These are phyloP conservation scores for Tenthredo livida DNA, from an alignment of 2,888 invertebrate species.

Conservation along the genomic window DNA sequence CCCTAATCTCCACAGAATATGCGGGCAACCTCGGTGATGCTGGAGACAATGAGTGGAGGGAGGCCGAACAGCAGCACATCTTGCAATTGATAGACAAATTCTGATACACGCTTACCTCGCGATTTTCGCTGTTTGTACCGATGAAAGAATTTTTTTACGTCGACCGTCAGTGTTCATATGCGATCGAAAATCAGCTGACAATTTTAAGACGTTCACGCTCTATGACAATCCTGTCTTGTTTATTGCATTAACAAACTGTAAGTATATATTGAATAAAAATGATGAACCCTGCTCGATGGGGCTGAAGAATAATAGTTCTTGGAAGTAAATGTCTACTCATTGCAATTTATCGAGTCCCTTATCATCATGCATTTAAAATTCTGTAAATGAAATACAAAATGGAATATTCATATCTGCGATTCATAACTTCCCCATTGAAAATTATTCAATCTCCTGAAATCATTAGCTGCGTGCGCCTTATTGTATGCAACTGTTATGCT, in stretches of 20 bases:
- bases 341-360: background rate
- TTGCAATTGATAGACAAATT: slow-evolving; percentile 96
- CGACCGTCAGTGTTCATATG: background rate
- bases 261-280: background rate
- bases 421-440: too few relatives aligned
- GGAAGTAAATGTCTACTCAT: background rate
- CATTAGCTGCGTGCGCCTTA: too few relatives aligned
- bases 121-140: background rate
- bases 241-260: background rate
- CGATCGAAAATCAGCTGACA: background rate
- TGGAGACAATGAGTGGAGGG: slow-evolving; percentile 90
- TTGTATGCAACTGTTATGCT: too few relatives aligned
- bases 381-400: too few relatives aligned
- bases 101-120: slow-evolving; percentile 78
- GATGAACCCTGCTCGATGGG: background rate
- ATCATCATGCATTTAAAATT: too few relatives aligned
- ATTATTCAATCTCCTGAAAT: too few relatives aligned
- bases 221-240: background rate
- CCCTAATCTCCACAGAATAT: slow-evolving; percentile 85
- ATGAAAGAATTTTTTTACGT: background rate
- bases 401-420: too few relatives aligned
- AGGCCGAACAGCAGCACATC: slow-evolving; percentile 95
- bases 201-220: background rate
- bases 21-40: slow-evolving; percentile 97
- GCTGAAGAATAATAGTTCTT: background rate